A percentile compares a stretch with the other conserved stretches of the same genome.
Conservation (phyloP, 2,797 vertebrate species). For the Dipus sagitta region DNA sequence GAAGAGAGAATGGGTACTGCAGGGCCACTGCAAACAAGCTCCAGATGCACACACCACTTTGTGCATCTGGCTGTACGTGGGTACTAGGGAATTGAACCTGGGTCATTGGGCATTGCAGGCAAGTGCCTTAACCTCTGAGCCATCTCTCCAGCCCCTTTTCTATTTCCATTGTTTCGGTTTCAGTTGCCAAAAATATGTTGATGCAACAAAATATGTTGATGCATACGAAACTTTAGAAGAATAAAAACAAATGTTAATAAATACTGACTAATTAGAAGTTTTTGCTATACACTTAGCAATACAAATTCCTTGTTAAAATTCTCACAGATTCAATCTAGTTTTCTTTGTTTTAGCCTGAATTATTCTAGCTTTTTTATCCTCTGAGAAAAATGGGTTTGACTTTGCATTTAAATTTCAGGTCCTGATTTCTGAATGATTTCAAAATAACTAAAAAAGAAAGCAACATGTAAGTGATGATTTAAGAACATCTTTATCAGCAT, state of each 20-base stretch:
- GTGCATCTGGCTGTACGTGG: no score
- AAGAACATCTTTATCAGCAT: background rate
- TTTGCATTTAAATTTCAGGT: slow-evolving; percentile 34
- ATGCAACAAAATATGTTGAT: slow-evolving; percentile 39
- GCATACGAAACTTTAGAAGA: slow-evolving; percentile 15
- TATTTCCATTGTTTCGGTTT: background rate
- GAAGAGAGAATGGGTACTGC: no score
- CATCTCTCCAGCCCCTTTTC: background rate
- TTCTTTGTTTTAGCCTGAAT: background rate
- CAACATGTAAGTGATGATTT: background rate
- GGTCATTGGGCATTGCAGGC: no score
- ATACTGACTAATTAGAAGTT: slow-evolving; percentile 21
- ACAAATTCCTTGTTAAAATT: background rate
- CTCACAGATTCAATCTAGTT: background rate
- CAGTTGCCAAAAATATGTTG: slow-evolving; percentile 10
- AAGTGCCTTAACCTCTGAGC: no score
- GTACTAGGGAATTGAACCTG: no score
- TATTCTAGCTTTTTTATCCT: background rate
- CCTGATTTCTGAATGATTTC: slow-evolving; percentile 26
- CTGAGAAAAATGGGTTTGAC: background rate
- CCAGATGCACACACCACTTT: no score
- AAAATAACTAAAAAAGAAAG: background rate
- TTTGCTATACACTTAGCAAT: background rate
- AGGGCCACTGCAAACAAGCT: no score
- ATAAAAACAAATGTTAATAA: slow-evolving; percentile 34